Evolutionary conservation across 2,113 vertebrate genomes (phyloP).

Genomic region (Gnathochromis pfefferi): DNA sequence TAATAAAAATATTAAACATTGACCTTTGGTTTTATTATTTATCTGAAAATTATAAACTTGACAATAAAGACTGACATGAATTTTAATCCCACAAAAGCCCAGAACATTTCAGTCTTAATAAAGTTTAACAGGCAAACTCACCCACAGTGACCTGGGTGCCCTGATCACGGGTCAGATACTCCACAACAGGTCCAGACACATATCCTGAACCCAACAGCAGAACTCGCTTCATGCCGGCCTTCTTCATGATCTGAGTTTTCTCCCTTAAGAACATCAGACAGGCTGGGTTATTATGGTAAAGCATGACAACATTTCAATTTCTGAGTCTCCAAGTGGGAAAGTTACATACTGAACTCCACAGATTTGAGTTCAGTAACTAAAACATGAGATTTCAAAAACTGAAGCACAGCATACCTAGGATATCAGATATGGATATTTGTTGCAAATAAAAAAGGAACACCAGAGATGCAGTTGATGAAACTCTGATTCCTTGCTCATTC

Average conservation of each 20-base stretch:
- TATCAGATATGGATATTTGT: not conserved
- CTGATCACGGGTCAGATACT: constrained; percentile 84
- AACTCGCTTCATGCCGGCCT: constrained; percentile 79
- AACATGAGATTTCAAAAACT: not conserved
- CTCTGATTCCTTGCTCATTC: not conserved
- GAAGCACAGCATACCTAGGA: not conserved
- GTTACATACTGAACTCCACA: not conserved
- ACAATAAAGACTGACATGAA: not conserved
- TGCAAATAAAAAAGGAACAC: not conserved
- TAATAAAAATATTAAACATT: not conserved
- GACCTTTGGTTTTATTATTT: not conserved
- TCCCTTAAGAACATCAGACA: constrained; percentile 68
- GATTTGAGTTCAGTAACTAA: not conserved
- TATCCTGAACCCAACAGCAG: constrained; percentile 92
- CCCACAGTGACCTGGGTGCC: constrained; percentile 84
- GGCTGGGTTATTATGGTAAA: not conserved
- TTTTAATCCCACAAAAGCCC: not conserved
- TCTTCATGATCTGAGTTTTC: constrained; percentile 74
- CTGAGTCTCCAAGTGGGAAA: not conserved
- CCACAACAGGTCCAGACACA: constrained; percentile 86
- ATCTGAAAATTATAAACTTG: not conserved
- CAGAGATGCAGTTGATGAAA: not conserved
- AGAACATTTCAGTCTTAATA: not conserved
- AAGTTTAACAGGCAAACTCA: constrained; percentile 51
- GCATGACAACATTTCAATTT: not conserved